Conservation (phyloP, 1,140 invertebrate species). For the Meteorus sp. region DNA sequence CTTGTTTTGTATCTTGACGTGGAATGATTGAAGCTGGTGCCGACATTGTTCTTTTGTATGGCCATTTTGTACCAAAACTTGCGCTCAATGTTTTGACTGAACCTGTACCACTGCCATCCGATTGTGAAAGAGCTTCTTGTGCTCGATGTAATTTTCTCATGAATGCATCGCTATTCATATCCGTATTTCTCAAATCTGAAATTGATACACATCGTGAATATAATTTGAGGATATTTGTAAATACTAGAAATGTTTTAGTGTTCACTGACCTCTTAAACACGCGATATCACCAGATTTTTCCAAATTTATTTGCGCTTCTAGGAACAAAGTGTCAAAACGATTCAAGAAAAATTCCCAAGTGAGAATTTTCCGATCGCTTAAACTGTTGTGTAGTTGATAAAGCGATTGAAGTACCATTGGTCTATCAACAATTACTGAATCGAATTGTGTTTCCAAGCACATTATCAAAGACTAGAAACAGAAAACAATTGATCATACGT, state of each 20-base stretch:
- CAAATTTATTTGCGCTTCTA: constrained; percentile 91
- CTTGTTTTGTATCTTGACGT: constrained; percentile 75
- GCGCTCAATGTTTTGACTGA: constrained; percentile 82
- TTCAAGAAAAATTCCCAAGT: constrained; percentile 98
- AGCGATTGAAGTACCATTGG: constrained; percentile 97
- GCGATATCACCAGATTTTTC: constrained; percentile 81
- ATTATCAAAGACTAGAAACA: constrained; percentile 74
- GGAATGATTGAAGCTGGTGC: constrained; percentile 82
- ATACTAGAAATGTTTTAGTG: too few relatives aligned
- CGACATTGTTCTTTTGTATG: constrained; percentile 92
- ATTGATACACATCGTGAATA: too few relatives aligned
- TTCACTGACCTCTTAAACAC: constrained; percentile 72
- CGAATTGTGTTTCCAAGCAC: constrained; percentile 90
- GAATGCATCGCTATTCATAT: constrained; percentile 86
- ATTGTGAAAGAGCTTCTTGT: constrained; percentile 82
- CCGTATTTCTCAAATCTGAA: constrained; percentile 86
- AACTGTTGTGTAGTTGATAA: constrained; percentile 90
- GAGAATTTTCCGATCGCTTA: constrained; percentile 87
- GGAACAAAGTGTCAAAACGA: constrained; percentile 92
- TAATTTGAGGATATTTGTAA: too few relatives aligned
- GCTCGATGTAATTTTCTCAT: constrained; percentile 86
- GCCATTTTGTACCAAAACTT: constrained; percentile 91
- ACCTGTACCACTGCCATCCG: constrained; percentile 63
- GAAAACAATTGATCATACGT: constrained; percentile 41
- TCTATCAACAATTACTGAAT: constrained; percentile 92